Conservation (phyloP, 2,113 vertebrate species). For the Paracanthobrama guichenoti region DNA sequence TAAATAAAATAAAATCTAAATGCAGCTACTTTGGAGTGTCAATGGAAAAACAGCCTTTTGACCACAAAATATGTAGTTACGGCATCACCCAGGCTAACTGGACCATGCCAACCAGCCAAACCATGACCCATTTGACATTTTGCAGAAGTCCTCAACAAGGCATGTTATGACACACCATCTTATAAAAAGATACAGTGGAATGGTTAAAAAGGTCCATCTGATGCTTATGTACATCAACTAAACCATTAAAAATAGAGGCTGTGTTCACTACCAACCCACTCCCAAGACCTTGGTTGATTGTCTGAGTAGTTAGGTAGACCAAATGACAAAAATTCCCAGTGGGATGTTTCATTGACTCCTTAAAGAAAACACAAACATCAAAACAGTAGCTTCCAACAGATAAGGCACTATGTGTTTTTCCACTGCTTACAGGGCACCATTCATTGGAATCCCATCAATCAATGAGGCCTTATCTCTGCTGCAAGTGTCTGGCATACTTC, state of each 20-base stretch:
- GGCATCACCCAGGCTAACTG: background rate
- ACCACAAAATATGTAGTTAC: too few species aligned
- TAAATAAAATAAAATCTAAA: background rate
- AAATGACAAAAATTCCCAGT: background rate
- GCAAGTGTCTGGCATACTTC: slow-evolving; percentile 46
- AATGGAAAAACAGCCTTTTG: background rate
- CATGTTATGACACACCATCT: background rate
- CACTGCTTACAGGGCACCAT: background rate
- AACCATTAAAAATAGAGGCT: background rate
- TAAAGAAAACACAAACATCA: slow-evolving; percentile 1
- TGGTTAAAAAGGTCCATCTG: background rate
- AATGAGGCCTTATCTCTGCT: slow-evolving; percentile 45
- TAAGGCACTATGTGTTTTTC: background rate
- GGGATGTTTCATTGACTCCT: background rate
- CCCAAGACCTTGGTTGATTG: background rate
- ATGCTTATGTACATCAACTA: background rate
- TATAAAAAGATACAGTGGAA: background rate
- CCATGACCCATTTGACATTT: background rate
- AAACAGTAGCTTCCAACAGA: background rate
- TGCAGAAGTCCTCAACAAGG: background rate
- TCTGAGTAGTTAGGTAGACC: background rate
- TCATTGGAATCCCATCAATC: slow-evolving; percentile 52
- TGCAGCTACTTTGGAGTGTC: background rate
- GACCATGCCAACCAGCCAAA: background rate
- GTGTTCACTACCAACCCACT: background rate